phyloP scores from a whole-genome alignment of 1,140 invertebrate genomes.

The Prorops nasuta region DNA sequence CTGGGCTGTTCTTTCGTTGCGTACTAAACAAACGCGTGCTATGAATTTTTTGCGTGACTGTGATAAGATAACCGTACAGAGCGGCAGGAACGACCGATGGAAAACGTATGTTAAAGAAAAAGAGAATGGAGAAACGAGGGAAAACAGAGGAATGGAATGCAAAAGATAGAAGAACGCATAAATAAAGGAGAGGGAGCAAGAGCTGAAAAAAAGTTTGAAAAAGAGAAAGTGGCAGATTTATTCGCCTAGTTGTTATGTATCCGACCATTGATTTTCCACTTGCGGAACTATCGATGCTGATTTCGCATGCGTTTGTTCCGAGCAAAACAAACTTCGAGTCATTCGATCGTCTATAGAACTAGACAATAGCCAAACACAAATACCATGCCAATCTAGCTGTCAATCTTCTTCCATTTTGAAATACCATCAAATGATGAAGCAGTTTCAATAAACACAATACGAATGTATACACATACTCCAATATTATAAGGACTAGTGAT shows the following conservation, averaged over 20 bases:
- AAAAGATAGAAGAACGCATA: too few relatives aligned
- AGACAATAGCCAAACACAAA: too few relatives aligned
- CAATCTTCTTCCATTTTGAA: too few relatives aligned
- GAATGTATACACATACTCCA: too few relatives aligned
- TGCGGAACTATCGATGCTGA: constrained; percentile 14
- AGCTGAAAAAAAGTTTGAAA: background rate
- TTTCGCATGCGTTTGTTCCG: constrained; percentile 6
- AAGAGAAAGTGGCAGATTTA: constrained; percentile 9
- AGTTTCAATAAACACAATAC: too few relatives aligned
- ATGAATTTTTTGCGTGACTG: constrained; percentile 17
- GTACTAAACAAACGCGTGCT: too few relatives aligned
- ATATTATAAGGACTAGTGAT: too few relatives aligned
- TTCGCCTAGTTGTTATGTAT: constrained; percentile 8
- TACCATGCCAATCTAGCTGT: too few relatives aligned
- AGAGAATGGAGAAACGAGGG: background rate
- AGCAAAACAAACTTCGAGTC: background rate
- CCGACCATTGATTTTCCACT: constrained; percentile 14
- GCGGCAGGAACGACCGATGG: constrained; percentile 9
- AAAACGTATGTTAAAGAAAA: constrained; percentile 11
- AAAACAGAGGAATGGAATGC: background rate
- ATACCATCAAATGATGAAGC: too few relatives aligned
- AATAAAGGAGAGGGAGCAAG: background rate
- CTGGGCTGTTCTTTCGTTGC: too few relatives aligned
- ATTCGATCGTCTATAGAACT: too few relatives aligned
- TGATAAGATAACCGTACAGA: constrained; percentile 12